These are phyloP conservation scores for Nesogale talazaci DNA, from an alignment of 2,113 vertebrate species.

Conservation along the genomic window DNA sequence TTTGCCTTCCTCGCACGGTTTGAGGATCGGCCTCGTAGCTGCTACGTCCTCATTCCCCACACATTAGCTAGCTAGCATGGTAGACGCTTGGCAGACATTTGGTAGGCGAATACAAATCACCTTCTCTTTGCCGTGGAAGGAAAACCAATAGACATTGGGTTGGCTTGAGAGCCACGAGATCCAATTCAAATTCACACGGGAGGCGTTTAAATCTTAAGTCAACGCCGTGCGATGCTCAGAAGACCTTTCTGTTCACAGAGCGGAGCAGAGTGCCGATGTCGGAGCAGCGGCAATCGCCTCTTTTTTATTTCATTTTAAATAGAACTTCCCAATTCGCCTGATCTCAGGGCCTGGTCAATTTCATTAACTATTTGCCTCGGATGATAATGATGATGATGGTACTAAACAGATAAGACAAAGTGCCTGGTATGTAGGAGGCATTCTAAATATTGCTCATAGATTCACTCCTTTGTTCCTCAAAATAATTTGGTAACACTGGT, in stretches of 20 bases:
- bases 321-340: background rate
- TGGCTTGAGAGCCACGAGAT: constrained; percentile 63
- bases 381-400: background rate
- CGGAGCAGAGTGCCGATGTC: background rate
- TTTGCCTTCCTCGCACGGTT: background rate
- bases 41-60: background rate
- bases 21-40: background rate
- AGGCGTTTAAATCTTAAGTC: constrained; percentile 47
- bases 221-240: constrained; percentile 26
- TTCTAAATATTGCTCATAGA: background rate
- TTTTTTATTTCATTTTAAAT: background rate
- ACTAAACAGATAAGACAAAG: background rate
- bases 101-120: constrained; percentile 70
- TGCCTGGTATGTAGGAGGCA: background rate
- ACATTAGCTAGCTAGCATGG: background rate
- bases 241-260: background rate
- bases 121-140: constrained; percentile 34
- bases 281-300: background rate
- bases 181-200: constrained; percentile 37
- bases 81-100: constrained; percentile 68
- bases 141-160: constrained; percentile 62
- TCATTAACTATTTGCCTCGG: background rate
- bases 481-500: no score
- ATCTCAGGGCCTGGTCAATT: background rate
- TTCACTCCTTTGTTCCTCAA: background rate